These are phyloP conservation scores for Hymenopus coronatus DNA, from an alignment of 2,888 invertebrate species.

Conservation along the genomic window DNA sequence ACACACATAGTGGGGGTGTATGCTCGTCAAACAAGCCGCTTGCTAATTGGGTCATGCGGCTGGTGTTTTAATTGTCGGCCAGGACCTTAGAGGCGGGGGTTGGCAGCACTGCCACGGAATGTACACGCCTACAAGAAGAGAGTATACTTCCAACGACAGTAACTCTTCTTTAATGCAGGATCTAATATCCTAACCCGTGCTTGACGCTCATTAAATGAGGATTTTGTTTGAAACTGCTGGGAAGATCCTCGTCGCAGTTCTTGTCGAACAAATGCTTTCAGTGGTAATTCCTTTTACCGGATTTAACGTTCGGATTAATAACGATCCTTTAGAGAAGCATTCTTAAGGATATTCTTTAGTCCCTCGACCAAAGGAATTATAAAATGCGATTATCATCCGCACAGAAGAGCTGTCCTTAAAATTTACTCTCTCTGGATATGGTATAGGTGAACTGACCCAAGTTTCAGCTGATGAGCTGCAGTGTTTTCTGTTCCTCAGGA, in stretches of 20 bases:
- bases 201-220: background rate
- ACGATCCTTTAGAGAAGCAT: background rate
- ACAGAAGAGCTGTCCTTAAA: background rate
- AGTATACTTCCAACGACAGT: background rate
- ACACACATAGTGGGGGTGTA: background rate
- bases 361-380: background rate
- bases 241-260: background rate
- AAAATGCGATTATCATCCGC: background rate
- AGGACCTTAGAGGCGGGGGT: background rate
- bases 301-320: background rate
- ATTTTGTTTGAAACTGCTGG: background rate
- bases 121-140: background rate
- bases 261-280: background rate
- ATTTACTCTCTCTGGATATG: background rate
- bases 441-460: background rate
- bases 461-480: too few relatives aligned
- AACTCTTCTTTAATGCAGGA: background rate
- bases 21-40: background rate
- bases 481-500: too few relatives aligned
- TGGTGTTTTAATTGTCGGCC: conserved; percentile 16
- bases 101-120: background rate
- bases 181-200: background rate
- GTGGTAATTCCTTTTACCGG: background rate
- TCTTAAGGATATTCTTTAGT: background rate
- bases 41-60: conserved; percentile 16